Conservation (phyloP, 1,140 invertebrate species). For the Telenomus remus region DNA sequence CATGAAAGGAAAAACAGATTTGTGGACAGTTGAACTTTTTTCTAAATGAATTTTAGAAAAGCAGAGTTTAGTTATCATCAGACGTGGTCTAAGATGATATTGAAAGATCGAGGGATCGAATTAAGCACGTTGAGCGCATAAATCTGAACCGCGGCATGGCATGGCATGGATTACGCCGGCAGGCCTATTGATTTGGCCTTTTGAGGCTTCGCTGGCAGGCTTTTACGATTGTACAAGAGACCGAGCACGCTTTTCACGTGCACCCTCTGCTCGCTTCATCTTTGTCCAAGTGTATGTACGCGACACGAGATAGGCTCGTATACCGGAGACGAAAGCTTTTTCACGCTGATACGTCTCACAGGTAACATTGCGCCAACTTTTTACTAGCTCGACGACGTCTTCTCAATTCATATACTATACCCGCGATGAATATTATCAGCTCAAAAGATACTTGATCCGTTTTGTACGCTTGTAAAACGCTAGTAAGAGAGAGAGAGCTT, state of each 20-base stretch:
- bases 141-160: slow-evolving; percentile 53
- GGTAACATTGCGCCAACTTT: slow-evolving; percentile 36
- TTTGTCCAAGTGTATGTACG: slow-evolving; percentile 47
- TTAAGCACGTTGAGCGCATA: slow-evolving; percentile 52
- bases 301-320: slow-evolving; percentile 39
- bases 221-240: slow-evolving; percentile 57
- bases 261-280: slow-evolving; percentile 16
- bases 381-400: too few relatives aligned
- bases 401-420: too few relatives aligned
- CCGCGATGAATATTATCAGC: slow-evolving; percentile 19
- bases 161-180: slow-evolving; percentile 56
- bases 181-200: slow-evolving; percentile 60
- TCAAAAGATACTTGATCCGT: slow-evolving; percentile 21
- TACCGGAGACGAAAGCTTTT: slow-evolving; percentile 52
- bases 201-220: slow-evolving; percentile 52
- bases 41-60: too few relatives aligned
- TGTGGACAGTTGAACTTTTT: neutral
- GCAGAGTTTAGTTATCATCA: too few relatives aligned
- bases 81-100: slow-evolving; percentile 13
- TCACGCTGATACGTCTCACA: slow-evolving; percentile 51
- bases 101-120: slow-evolving; percentile 48
- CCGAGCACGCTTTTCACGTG: slow-evolving; percentile 55
- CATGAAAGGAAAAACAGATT: neutral
- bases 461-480: slow-evolving; percentile 1
- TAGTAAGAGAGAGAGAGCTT: neutral